Evolutionary conservation across 2,113 vertebrate species (phyloP), one percentile per base, ranked within the genome.

Genomic region (Crotophaga sulcirostris): DNA sequence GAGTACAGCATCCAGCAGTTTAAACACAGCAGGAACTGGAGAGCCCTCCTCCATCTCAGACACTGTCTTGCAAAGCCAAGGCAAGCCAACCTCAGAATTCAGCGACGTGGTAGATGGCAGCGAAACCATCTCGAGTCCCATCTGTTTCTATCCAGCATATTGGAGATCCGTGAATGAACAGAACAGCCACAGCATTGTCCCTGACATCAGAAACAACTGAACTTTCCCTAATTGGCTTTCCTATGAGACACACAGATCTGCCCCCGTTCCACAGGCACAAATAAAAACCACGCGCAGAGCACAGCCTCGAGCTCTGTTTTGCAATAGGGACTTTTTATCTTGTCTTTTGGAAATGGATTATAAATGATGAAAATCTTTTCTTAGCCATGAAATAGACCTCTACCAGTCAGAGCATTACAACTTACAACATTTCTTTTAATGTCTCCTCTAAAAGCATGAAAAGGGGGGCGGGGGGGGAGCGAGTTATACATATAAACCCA

Each of bases 201-300:
- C 52, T 20, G 17, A 70, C 89, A 91, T 78, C 83, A 84, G 38
- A 90, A 90, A 75, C 92, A 94, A 90, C 76, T 69, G 63, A 87
- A 56, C 80, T 94, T 81, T 67, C 89, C 81, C 86, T 95, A 94
- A 95, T 84, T 90, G 90, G 60, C 90, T 92, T 81, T 90, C 92
- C 94, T 96, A 28, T 8, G 82, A 96, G 91, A 87, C 49, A 87
- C 6, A 8, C 81, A 92, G 92, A 90, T 89, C 80, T 94, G 92
- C 86, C 90, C 90, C 83, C 85, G 58, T 96, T 94, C 89, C 89
- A 60, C 6, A 81, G 40, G 45, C 45, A 75, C 72, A 36, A 77
- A 76, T n/a, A 84, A 44, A 25, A 55, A 40, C 45, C 81, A 75
- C 1, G 51, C 78, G 73, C 67, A 18, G 60, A 55, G 31, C 9